These are phyloP conservation scores for Drosophila auraria DNA, from an alignment of 1,140 invertebrate species.

Conservation along the genomic window DNA sequence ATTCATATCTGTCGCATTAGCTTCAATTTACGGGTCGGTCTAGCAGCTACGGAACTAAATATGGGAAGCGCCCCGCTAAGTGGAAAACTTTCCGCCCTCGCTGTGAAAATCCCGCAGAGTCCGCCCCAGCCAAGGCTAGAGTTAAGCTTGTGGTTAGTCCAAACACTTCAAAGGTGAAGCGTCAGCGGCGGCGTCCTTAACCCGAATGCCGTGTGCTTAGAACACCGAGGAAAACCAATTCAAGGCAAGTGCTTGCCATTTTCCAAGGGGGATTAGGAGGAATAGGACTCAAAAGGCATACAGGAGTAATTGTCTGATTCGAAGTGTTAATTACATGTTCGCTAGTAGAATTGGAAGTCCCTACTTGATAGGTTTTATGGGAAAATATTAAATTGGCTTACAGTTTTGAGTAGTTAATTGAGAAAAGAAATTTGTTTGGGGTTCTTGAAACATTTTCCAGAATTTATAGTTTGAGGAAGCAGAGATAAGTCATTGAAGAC, in stretches of 20 bases:
- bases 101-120: slow-evolving; percentile 26
- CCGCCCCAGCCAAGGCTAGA: slow-evolving; percentile 6
- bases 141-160: slow-evolving; percentile 15
- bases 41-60: not conserved
- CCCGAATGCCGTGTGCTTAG: slow-evolving; percentile 14
- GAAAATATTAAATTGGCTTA: too few relatives aligned
- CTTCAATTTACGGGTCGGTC: slow-evolving; percentile 20
- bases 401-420: too few relatives aligned
- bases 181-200: slow-evolving; percentile 25
- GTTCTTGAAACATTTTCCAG: too few relatives aligned
- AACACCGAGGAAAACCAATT: slow-evolving; percentile 11
- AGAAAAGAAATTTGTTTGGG: too few relatives aligned
- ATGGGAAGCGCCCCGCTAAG: slow-evolving; percentile 25
- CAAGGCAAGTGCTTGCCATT: slow-evolving; percentile 12
- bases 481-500: too few relatives aligned
- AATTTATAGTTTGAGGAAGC: too few relatives aligned
- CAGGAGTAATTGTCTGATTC: not conserved
- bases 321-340: not conserved
- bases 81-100: slow-evolving; percentile 49
- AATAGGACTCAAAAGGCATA: not conserved
- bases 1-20: slow-evolving; percentile 49
- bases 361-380: not conserved
- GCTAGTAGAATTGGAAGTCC: not conserved
- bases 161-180: slow-evolving; percentile 2
- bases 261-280: not conserved